These are phyloP conservation scores for Orussus abietinus DNA, from an alignment of 1,140 invertebrate genomes.

Conservation along the genomic window DNA sequence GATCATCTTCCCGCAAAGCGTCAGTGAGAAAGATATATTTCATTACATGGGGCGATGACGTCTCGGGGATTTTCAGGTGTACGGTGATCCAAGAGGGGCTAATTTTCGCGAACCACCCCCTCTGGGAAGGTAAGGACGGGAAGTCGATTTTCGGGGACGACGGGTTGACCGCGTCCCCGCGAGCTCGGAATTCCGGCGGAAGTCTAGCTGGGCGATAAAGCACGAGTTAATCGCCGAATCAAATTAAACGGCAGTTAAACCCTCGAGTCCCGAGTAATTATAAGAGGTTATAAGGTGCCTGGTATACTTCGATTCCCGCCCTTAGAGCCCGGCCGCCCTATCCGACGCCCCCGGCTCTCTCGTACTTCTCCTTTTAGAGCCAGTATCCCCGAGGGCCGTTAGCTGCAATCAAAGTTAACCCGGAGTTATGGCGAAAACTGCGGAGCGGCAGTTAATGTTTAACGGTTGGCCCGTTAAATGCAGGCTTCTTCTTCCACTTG, in stretches of 20 bases:
- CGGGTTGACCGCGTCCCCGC: too few relatives aligned
- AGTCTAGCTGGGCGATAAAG: constrained; percentile 46
- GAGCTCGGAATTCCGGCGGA: too few relatives aligned
- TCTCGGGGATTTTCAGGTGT: too few relatives aligned
- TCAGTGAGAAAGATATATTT: too few relatives aligned
- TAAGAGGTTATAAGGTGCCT: constrained; percentile 47
- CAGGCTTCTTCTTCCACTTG: constrained; percentile 30
- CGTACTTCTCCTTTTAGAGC: constrained; percentile 38
- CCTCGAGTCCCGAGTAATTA: constrained; percentile 45
- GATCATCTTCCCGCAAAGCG: too few relatives aligned
- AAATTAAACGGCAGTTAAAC: constrained; percentile 51
- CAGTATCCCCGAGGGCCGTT: constrained; percentile 46
- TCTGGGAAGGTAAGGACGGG: too few relatives aligned
- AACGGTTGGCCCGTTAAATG: constrained; percentile 51
- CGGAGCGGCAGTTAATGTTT: constrained; percentile 50
- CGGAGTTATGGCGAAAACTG: constrained; percentile 49
- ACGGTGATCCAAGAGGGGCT: too few relatives aligned
- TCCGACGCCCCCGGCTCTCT: constrained; percentile 20
- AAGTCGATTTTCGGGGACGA: too few relatives aligned
- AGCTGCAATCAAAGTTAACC: constrained; percentile 53
- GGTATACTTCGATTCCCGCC: constrained; percentile 24
- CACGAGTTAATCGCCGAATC: constrained; percentile 45
- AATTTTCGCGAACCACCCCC: too few relatives aligned
- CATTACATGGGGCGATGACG: too few relatives aligned
- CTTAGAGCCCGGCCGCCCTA: too few relatives aligned